Evolutionary conservation across 2,888 invertebrate genomes (phyloP).

Genomic region (Corythucha ciliata): DNA sequence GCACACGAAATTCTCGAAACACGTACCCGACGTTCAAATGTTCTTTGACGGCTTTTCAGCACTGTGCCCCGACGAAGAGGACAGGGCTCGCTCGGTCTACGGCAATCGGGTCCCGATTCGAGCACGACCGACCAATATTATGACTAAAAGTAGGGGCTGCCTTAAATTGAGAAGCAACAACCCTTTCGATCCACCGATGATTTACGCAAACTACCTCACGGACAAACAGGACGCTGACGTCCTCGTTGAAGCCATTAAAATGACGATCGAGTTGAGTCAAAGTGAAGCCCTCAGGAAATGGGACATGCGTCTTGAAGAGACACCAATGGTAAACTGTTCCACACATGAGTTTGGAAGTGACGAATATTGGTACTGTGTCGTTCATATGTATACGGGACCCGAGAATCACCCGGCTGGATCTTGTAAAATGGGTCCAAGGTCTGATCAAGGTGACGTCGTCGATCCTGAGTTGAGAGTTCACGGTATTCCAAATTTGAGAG

Average conservation of each 20-base stretch:
- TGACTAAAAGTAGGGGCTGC: constrained; percentile 40
- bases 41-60: constrained; percentile 44
- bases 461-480: constrained; percentile 39
- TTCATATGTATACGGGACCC: constrained; percentile 33
- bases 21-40: constrained; percentile 42
- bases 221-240: constrained; percentile 41
- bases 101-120: too few relatives aligned
- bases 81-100: too few relatives aligned
- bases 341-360: constrained; percentile 30
- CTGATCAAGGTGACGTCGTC: constrained; percentile 39
- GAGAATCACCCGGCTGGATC: constrained; percentile 39
- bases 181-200: constrained; percentile 45
- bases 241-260: constrained; percentile 38
- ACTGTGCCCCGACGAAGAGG: constrained; percentile 36
- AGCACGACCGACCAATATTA: constrained; percentile 39
- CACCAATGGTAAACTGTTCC: constrained; percentile 31
- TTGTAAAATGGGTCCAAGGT: constrained; percentile 39
- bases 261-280: constrained; percentile 33
- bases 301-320: constrained; percentile 32
- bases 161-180: constrained; percentile 42
- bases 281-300: constrained; percentile 33
- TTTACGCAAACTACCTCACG: constrained; percentile 47
- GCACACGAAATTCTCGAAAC: constrained; percentile 40
- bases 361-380: constrained; percentile 37
- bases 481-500: constrained; percentile 41